Conservation (phyloP, 2,797 vertebrate species). For the Cercopithecus neglectus region DNA sequence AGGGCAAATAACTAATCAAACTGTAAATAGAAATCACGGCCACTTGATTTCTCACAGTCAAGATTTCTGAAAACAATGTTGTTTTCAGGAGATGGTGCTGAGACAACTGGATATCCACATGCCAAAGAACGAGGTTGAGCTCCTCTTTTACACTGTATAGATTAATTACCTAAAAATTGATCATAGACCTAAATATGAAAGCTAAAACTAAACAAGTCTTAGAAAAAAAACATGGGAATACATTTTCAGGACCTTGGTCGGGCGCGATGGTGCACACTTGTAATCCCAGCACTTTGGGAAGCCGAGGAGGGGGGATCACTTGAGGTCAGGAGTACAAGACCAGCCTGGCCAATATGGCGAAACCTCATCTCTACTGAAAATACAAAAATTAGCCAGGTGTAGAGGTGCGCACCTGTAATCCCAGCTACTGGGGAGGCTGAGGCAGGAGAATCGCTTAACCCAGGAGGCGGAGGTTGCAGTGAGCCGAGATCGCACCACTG, state of each 20-base stretch:
- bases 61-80: background rate
- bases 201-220: background rate
- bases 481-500: rapidly evolving
- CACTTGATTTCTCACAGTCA: background rate
- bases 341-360: background rate
- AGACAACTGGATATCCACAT: background rate
- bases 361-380: background rate
- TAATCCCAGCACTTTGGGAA: background rate
- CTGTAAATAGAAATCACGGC: background rate
- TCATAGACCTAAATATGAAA: background rate
- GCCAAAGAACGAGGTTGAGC: background rate
- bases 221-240: background rate
- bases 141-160: background rate
- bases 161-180: background rate
- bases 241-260: background rate
- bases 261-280: background rate
- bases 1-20: background rate
- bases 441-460: background rate
- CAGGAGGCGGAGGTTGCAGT: background rate
- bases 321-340: background rate
- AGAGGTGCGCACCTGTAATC: background rate
- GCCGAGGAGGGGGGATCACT: background rate
- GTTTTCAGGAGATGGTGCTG: background rate
- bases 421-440: background rate
- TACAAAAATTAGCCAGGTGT: background rate